Percentiles rank a stretch among this genome's conserved stretches.
Conservation (phyloP, 2,113 vertebrate genomes). For the Halichoerus grypus region DNA sequence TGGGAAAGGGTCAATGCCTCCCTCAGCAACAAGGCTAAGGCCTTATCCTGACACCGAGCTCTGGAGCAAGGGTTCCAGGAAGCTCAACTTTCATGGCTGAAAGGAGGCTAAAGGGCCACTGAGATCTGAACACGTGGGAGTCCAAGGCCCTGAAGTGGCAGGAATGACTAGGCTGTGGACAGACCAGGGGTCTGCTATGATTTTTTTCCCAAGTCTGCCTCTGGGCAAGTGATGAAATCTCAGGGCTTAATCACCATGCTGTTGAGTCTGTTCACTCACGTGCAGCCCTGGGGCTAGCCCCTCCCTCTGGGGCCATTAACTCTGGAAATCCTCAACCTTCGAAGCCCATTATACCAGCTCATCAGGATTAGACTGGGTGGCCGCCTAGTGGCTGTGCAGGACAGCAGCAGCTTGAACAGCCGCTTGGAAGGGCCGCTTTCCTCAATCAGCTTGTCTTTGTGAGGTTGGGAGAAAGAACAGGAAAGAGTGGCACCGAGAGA, state of each 20-base stretch:
- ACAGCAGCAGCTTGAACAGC: neutral
- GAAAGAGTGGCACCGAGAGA: neutral
- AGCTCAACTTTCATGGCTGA: neutral
- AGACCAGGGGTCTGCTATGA: neutral
- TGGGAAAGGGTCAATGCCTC: neutral
- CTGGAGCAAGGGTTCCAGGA: neutral
- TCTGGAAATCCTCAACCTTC: neutral
- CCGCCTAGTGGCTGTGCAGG: neutral
- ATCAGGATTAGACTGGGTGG: neutral
- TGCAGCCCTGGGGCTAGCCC: neutral
- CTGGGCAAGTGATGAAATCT: neutral
- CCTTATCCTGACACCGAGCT: neutral
- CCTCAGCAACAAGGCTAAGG: neutral
- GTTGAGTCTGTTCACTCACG: constrained; percentile 2
- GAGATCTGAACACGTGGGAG: neutral
- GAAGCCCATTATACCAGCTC: neutral
- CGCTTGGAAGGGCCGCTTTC: neutral
- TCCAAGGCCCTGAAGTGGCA: neutral
- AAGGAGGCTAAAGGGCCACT: neutral
- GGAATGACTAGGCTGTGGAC: neutral
- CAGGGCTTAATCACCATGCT: neutral
- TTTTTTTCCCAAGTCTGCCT: constrained; percentile 27
- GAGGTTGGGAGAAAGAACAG: neutral
- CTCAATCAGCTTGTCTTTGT: neutral
- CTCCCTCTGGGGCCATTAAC: neutral